Evolutionary conservation across 2,888 invertebrate species (phyloP), one percentile per base, ranked within the genome.

Genomic region (Geotrupes spiniger): DNA sequence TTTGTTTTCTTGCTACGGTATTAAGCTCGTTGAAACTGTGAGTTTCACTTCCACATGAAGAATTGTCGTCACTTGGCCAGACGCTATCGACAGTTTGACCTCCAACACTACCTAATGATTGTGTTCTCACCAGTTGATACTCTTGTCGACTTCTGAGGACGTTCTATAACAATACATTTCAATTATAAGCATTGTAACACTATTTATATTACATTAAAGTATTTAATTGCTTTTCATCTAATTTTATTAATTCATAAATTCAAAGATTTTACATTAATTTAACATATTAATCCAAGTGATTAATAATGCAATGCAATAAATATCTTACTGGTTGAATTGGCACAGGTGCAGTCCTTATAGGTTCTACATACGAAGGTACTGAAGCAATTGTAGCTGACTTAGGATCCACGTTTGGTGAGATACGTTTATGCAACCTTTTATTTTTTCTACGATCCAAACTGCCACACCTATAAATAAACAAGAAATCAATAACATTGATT

Each of bases 381-480:
- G 61, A 59, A 21, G 67, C 58, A 44, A 72, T 54, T 10, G 70
- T 70, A 6, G 67, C 67, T 2, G 66, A 70, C 57, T 71, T 74
- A 38, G 63, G 63, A 47, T 71, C 69, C 21, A 67, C 64, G 15
- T 33, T 33, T n/a, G 72, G 71, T 9, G 71, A 69, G 25, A 68
- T 63, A 45, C 70, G 59, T 57, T 69, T 72, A 42, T 70, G 69
- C 29, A 70, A 39, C 41, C 69, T 62, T 54, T 69, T 74, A 43
- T 75, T 76, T 71, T 76, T 78, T 63, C 80, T 74, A 27, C 81
- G 73, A 65, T 82, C 82, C 26, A 82, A 71, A 64, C 82, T 82
- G 2, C 82, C 81, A 64, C 80, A 82, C 59, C 79, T 76, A 43
- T 61, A 63, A 49, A 25, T 33, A 36, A 49, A 9, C 9, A 46